Evolutionary conservation across 2,888 invertebrate species (phyloP), one percentile per base, ranked within the genome.

Genomic region (Platycheirus albimanus): DNA sequence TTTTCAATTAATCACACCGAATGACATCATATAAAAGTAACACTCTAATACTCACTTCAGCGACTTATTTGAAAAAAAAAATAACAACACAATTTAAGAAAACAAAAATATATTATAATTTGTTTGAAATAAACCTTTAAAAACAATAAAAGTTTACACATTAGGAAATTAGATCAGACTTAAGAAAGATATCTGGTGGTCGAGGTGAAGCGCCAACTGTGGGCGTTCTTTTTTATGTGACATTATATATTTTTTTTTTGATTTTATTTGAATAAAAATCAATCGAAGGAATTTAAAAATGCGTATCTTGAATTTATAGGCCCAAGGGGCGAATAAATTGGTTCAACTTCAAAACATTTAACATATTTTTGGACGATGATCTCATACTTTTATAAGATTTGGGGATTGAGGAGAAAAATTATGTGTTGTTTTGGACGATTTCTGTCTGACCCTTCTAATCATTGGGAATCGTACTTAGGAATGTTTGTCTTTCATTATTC

Each of bases 21-120:
- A 58, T 80, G 80, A 80, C 64, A 70, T 80, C 80, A 80, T 80
- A 66, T 45, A 54, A 51, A 66, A 33, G 41, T 47, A 19, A 30
- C 49, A 36, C 63, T 63, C 4, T 15, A 38, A n/a, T n/a, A n/a
- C n/a, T n/a, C n/a, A n/a, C n/a, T n/a, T 11, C 3, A 41, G 13
- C 30, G 47, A 47, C 54, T 76, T 38, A 56, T 61, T 63, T 69
- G 1, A 11, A 20, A 17, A 67, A 41, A 11, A 20, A 17, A 67
- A 41, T 3, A 33, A 45, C 6, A 56, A 61, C 41, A 49, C 36
- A 56, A 24, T 10, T 3, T 24, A 13, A 24, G 1, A 2, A 13
- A 10, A n/a, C n/a, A n/a, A n/a, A n/a, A n/a, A n/a, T n/a, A n/a
- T n/a, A n/a, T n/a, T n/a, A 41, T 19, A 17, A 8, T 54, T 19